Evolutionary conservation across 2,797 vertebrate species (phyloP).

Genomic region (Phyllotis vaccarum): DNA sequence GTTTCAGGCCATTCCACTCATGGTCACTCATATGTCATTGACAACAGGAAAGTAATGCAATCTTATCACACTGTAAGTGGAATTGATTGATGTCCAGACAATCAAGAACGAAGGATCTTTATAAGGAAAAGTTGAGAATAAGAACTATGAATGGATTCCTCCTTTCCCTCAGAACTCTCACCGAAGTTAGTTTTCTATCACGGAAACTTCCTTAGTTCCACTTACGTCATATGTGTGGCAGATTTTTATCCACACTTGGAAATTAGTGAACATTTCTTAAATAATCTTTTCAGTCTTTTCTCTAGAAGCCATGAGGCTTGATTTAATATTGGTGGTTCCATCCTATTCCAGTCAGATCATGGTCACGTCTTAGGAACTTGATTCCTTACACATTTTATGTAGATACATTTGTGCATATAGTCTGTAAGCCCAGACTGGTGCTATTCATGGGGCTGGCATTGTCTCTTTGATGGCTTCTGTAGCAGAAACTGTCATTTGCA

Average conservation of each 20-base stretch:
- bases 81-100: conserved; percentile 11
- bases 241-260: background rate
- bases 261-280: background rate
- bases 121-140: background rate
- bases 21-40: background rate
- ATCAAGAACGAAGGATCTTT: background rate
- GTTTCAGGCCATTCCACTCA: background rate
- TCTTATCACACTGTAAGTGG: background rate
- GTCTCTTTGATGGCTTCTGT: conserved; percentile 48
- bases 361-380: background rate
- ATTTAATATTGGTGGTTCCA: conserved; percentile 8
- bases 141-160: background rate
- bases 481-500: conserved; percentile 38
- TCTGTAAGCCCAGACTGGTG: conserved; percentile 9
- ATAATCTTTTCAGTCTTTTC: background rate
- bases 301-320: background rate
- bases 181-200: background rate
- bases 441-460: background rate
- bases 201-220: background rate
- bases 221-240: background rate
- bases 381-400: background rate
- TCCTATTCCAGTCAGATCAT: background rate
- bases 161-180: background rate
- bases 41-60: background rate
- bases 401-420: background rate